A percentile compares a stretch with the other conserved stretches of the same genome.
Conservation (phyloP, 1,140 invertebrate genomes). For the Heliconius melpomene region DNA sequence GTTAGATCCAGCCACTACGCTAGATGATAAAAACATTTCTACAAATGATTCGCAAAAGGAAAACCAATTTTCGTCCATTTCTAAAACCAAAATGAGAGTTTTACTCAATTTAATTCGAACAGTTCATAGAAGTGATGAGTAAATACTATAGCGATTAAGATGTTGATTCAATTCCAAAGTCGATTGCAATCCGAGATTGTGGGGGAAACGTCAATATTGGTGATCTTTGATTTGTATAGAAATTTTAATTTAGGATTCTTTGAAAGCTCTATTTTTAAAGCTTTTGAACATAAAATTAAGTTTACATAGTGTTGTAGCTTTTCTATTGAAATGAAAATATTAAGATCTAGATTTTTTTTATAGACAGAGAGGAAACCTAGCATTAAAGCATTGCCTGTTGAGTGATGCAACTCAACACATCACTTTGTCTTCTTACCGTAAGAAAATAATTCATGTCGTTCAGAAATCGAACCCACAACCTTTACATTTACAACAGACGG, state of each 20-base stretch:
- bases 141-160: conserved; percentile 33
- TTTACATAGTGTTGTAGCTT: background rate
- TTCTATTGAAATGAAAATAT: background rate
- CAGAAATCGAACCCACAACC: too few relatives aligned
- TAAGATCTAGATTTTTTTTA: too few relatives aligned
- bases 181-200: conserved; percentile 19
- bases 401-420: too few relatives aligned
- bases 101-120: background rate
- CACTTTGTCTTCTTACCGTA: too few relatives aligned
- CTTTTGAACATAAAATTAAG: background rate
- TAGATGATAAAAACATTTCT: too few relatives aligned
- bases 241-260: background rate
- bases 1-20: too few relatives aligned
- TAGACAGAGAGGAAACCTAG: too few relatives aligned
- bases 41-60: too few relatives aligned
- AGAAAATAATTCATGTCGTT: too few relatives aligned
- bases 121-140: background rate
- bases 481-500: too few relatives aligned
- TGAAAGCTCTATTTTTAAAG: background rate
- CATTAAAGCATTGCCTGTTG: too few relatives aligned
- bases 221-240: background rate
- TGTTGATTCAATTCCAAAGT: conserved; percentile 24
- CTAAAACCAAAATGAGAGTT: background rate
- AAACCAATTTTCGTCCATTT: background rate
- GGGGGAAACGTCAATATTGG: conserved; percentile 22